phyloP scores from a whole-genome alignment of 2,113 vertebrate species.

The Galbula dea region DNA sequence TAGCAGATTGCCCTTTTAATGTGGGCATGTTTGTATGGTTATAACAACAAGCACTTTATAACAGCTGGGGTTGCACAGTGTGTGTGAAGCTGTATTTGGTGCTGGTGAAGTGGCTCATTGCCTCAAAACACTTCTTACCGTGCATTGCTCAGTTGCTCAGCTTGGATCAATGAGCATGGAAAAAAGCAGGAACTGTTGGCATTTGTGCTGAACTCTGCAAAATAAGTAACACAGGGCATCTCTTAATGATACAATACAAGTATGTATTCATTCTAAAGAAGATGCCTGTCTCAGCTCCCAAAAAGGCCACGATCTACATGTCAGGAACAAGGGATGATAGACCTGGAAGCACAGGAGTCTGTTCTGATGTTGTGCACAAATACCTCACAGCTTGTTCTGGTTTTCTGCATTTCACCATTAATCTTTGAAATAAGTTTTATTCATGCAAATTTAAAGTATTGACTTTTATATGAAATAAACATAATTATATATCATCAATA shows the following conservation, averaged over 20 bases:
- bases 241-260: conserved; percentile 17
- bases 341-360: background rate
- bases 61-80: background rate
- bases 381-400: background rate
- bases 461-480: background rate
- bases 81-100: background rate
- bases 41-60: background rate
- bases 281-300: conserved; percentile 2
- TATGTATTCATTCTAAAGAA: conserved; percentile 27
- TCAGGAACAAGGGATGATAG: background rate
- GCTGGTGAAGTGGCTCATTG: background rate
- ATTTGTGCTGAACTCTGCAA: background rate
- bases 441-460: background rate
- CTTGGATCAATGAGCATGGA: background rate
- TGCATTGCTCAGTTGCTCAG: fast-evolving
- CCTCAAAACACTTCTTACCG: background rate
- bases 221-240: conserved; percentile 35
- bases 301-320: background rate
- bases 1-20: background rate
- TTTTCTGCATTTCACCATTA: background rate
- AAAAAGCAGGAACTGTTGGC: background rate
- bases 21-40: background rate
- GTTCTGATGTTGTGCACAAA: background rate
- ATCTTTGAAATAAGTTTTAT: background rate
- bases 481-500: background rate